Evolutionary conservation across 2,797 vertebrate genomes (phyloP), one percentile per base, ranked within the genome.

Genomic region (Anguilla obscura): DNA sequence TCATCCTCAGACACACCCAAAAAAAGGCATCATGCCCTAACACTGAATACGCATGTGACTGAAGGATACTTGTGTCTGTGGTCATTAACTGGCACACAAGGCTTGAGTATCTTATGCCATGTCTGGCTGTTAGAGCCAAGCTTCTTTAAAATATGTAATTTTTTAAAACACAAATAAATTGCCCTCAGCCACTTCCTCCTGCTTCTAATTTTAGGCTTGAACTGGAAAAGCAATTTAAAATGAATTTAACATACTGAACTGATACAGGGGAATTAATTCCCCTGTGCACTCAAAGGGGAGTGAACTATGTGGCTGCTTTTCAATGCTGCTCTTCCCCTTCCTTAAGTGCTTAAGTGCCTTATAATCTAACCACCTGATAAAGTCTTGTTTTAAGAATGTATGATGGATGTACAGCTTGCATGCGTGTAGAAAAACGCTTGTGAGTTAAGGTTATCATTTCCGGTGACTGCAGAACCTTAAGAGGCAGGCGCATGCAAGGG

Each of bases 401-500:
- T 71, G 66, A 71, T 71, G 66, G 66, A 74, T 30, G 69, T 10
- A 14, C 30, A 36, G 90, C 88, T 52, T n/a, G 4, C 90, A 45
- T 5, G 85, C 89, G 86, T 89, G 84, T 87, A 71, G 80, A 87
- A 91, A 33, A 79, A 2, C 52, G 3, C 69, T 63, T 45, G 36
- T 4, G 36, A 63, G 21, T n/a, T 86, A 4, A 52, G n/a, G 50
- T 74, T n/a, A 86, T 48, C 10, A 48, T 69, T 69, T 36, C 12
- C 36, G 16, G 12, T 36, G 21, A 45, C 69, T 33, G 48, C 74
- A 36, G 58, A 86, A 14, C 80, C 58, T 2, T 24, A 0, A 9
- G 9, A 58, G 36, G 50, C 27, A 63, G 69, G 52, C 91, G 90
- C 63, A n/a, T 91, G 85, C 56, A n/a, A 85, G 58, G 58, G 84